A percentile compares a stretch with the other conserved stretches of the same genome.
Evolutionary conservation across 1,140 invertebrate species (phyloP).

Genomic region (Meloidogyne hapla): DNA sequence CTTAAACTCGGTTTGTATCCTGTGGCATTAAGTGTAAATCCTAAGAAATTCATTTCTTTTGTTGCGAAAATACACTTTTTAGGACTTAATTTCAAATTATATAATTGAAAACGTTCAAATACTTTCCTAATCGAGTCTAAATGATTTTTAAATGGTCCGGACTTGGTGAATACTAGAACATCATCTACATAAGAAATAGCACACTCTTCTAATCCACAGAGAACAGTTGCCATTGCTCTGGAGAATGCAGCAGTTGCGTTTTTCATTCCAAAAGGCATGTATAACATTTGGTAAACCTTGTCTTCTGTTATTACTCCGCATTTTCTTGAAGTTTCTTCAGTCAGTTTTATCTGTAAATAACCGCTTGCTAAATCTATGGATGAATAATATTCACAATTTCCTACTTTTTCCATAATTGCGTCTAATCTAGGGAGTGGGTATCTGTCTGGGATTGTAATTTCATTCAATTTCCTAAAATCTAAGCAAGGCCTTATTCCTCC

Average conservation of each 20-base stretch:
- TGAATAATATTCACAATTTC: background rate
- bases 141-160: conserved; percentile 12
- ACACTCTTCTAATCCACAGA: conserved; percentile 12
- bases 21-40: background rate
- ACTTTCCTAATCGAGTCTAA: background rate
- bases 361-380: background rate
- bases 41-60: conserved; percentile 20
- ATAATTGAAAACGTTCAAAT: conserved; percentile 12
- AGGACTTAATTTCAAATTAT: conserved; percentile 7
- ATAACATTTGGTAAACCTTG: background rate
- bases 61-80: conserved; percentile 13
- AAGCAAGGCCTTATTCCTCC: conserved; percentile 1
- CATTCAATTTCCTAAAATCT: conserved; percentile 19
- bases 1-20: background rate
- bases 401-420: conserved; percentile 7
- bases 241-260: conserved; percentile 10
- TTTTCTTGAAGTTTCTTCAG: background rate
- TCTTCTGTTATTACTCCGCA: conserved; percentile 18
- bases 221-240: background rate
- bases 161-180: conserved; percentile 11
- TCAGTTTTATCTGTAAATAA: conserved; percentile 12
- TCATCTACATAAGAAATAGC: conserved; percentile 12
- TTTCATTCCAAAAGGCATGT: conserved; percentile 21
- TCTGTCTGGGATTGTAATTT: background rate
- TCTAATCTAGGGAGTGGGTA: conserved; percentile 19